Conservation (phyloP, 1,140 invertebrate genomes). For the Vollenhovia emeryi region DNA sequence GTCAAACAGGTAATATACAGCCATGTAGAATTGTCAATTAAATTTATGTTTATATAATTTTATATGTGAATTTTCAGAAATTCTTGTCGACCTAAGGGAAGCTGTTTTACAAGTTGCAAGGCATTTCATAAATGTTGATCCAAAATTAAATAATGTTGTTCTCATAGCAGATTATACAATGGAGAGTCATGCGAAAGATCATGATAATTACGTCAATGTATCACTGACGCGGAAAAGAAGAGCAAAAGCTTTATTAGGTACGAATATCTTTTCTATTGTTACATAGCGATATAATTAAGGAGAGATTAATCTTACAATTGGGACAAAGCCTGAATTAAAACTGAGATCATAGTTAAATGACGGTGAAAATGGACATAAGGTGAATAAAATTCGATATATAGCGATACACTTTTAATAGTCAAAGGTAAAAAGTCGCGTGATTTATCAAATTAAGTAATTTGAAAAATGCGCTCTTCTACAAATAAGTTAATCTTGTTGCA, state of each 20-base stretch:
- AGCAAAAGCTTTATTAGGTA: constrained; percentile 96
- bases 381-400: background rate
- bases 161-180: constrained; percentile 97
- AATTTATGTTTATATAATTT: background rate
- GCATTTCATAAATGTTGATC: constrained; percentile 94
- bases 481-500: constrained; percentile 77
- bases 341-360: no score
- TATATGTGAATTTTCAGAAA: constrained; percentile 87
- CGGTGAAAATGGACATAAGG: no score
- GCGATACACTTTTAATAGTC: background rate
- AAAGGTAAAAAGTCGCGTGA: background rate
- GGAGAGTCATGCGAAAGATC: constrained; percentile 97
- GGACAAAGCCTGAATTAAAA: no score
- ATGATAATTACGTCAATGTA: constrained; percentile 97
- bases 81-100: constrained; percentile 98
- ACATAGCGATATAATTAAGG: no score
- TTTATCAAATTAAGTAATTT: background rate
- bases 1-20: constrained; percentile 91
- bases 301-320: no score
- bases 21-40: constrained; percentile 2
- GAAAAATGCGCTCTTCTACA: background rate
- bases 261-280: background rate
- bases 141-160: constrained; percentile 90
- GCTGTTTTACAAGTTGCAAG: constrained; percentile 96
- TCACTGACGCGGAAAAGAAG: constrained; percentile 94